phyloP scores from a whole-genome alignment of 1,140 invertebrate genomes.

The Tigriopus japonicus region DNA sequence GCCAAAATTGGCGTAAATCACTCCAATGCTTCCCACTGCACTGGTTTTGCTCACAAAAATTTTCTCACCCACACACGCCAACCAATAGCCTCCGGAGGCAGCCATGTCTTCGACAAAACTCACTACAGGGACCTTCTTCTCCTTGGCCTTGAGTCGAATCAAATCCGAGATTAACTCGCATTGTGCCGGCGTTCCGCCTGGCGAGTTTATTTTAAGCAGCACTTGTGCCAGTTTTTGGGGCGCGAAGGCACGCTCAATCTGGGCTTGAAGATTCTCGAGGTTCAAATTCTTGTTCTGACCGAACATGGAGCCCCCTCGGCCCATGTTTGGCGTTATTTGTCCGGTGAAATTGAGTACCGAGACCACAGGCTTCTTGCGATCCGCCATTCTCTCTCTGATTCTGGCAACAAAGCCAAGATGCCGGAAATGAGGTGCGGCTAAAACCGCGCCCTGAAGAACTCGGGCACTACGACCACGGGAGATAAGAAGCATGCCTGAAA shows the following conservation, averaged over 20 bases:
- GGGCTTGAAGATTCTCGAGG: background rate
- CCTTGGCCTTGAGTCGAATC: background rate
- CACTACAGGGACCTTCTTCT: background rate
- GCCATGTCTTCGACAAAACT: slow-evolving; percentile 4
- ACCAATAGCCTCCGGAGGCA: slow-evolving; percentile 10
- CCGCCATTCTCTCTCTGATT: background rate
- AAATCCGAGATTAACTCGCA: background rate
- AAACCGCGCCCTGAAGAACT: too few relatives aligned
- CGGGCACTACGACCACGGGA: too few relatives aligned
- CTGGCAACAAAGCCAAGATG: background rate
- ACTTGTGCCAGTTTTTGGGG: background rate
- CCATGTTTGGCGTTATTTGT: too few relatives aligned
- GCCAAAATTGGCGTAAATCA: background rate
- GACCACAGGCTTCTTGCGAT: background rate
- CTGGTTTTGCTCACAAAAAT: slow-evolving; percentile 1
- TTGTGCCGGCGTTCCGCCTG: background rate
- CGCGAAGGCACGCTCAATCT: background rate
- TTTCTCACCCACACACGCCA: background rate
- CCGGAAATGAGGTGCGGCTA: too few relatives aligned
- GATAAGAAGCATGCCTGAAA: too few relatives aligned
- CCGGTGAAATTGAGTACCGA: background rate
- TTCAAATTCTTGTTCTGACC: background rate
- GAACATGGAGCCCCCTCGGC: background rate
- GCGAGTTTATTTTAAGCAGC: background rate
- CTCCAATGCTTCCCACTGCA: slow-evolving; percentile 9